These are phyloP conservation scores for Heterodera carotae DNA, from an alignment of 1,140 invertebrate genomes.

Conservation along the genomic window DNA sequence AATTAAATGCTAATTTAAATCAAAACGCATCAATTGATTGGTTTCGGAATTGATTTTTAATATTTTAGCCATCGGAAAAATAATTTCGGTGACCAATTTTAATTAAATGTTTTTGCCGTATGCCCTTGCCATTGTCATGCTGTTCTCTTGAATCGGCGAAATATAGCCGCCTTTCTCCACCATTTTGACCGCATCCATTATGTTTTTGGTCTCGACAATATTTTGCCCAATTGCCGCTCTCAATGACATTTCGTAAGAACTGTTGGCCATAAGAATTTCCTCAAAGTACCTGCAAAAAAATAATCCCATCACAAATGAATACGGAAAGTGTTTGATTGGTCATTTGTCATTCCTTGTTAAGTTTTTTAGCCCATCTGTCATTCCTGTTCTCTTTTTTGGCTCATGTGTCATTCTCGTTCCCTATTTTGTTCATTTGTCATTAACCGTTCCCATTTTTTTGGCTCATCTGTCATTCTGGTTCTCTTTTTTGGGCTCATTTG, in stretches of 20 bases:
- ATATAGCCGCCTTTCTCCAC: conserved; percentile 40
- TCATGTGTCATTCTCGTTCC: too few relatives aligned
- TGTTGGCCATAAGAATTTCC: conserved; percentile 33
- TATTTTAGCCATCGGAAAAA: not conserved
- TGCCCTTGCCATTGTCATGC: conserved; percentile 37
- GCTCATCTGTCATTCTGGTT: too few relatives aligned
- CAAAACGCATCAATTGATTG: not conserved
- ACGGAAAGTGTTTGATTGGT: too few relatives aligned
- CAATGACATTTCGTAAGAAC: conserved; percentile 40
- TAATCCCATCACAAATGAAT: too few relatives aligned
- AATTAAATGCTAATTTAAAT: too few relatives aligned
- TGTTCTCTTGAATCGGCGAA: conserved; percentile 46
- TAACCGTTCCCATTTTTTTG: too few relatives aligned
- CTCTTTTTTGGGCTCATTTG: too few relatives aligned
- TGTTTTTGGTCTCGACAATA: conserved; percentile 36
- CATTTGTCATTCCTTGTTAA: too few relatives aligned
- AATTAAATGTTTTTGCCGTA: too few relatives aligned
- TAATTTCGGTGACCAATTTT: not conserved
- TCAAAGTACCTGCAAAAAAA: conserved; percentile 49
- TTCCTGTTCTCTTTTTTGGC: too few relatives aligned
- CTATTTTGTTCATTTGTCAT: too few relatives aligned
- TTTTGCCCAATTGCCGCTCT: conserved; percentile 40
- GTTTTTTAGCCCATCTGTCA: too few relatives aligned
- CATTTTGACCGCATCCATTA: conserved; percentile 36
- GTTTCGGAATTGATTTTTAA: not conserved